A percentile compares a stretch with the other conserved stretches of the same genome.
Conservation (phyloP, 2,113 vertebrate genomes). For the Regulus satrapa region DNA sequence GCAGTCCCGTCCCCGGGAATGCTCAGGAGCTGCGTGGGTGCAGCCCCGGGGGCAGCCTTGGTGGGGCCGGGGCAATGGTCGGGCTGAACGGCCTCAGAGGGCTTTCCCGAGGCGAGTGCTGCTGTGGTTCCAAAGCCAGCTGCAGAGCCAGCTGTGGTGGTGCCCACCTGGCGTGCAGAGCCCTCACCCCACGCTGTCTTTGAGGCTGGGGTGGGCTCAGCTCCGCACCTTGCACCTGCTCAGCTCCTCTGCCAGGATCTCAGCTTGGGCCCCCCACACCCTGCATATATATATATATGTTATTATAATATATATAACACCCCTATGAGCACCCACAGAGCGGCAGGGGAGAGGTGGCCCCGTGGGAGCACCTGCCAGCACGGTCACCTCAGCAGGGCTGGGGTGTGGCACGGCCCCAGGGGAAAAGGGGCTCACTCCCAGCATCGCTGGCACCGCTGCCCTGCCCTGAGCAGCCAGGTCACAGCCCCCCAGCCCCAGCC, state of each 20-base stretch:
- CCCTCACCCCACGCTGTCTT: accelerated
- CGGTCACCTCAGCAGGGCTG: not conserved
- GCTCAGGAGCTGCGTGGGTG: not conserved
- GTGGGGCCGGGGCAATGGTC: not conserved
- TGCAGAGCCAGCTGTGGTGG: not conserved
- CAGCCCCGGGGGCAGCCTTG: not conserved
- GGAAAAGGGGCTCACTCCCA: not conserved
- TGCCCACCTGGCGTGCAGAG: accelerated
- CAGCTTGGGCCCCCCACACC: too few relatives aligned
- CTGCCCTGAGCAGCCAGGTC: not conserved
- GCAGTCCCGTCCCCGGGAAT: too few relatives aligned
- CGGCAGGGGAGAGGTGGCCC: accelerated
- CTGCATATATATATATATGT: too few relatives aligned
- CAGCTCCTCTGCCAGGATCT: accelerated
- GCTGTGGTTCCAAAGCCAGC: not conserved
- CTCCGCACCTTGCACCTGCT: accelerated
- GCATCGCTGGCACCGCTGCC: accelerated
- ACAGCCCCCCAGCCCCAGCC: not conserved
- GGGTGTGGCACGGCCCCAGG: accelerated
- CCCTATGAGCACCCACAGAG: too few relatives aligned
- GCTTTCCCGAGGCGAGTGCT: accelerated
- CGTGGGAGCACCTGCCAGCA: accelerated
- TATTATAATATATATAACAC: too few relatives aligned
- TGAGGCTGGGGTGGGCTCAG: accelerated
- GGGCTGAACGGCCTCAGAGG: not conserved